Evolutionary conservation across 2,797 vertebrate species (phyloP).

Genomic region (Catharus ustulatus): DNA sequence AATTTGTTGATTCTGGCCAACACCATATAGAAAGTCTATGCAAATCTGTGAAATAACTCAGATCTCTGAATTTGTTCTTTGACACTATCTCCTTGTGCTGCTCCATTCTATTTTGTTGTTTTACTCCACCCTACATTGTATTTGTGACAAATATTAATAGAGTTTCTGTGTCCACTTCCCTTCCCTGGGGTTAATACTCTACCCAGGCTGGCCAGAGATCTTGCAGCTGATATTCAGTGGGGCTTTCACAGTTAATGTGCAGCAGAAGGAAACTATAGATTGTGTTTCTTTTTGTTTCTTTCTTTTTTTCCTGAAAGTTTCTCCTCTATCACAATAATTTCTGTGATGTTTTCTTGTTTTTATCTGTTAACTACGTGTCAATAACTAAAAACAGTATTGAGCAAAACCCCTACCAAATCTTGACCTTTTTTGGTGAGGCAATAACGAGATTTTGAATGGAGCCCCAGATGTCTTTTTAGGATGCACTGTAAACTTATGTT

Average conservation of each 20-base stretch:
- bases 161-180: background rate
- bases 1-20: background rate
- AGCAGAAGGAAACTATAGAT: background rate
- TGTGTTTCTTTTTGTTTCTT: background rate
- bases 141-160: constrained; percentile 1
- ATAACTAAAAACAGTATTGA: constrained; percentile 19
- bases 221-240: background rate
- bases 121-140: background rate
- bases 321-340: background rate
- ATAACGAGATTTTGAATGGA: background rate
- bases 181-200: background rate
- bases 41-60: background rate
- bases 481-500: constrained; percentile 39
- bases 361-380: constrained; percentile 4
- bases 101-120: background rate
- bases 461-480: constrained; percentile 9
- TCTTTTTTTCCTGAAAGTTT: background rate
- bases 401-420: background rate
- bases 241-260: background rate
- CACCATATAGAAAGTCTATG: background rate
- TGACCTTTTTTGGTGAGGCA: background rate
- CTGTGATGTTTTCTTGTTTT: background rate
- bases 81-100: background rate
- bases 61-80: background rate
- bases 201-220: background rate